Conservation (phyloP, 2,888 invertebrate genomes). For the Andrena praecox region DNA sequence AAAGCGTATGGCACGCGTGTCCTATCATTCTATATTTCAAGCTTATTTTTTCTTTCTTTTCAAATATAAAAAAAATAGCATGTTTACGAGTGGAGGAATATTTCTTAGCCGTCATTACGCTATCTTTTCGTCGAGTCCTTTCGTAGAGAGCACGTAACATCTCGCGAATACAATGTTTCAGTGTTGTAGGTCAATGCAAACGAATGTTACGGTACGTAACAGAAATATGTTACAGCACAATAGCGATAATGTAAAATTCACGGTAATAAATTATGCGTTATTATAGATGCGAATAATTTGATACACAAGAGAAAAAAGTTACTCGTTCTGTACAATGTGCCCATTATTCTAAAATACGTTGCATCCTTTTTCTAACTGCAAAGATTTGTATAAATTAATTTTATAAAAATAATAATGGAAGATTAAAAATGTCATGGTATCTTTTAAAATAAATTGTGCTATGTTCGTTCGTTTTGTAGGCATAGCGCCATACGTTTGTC, state of each 20-base stretch:
- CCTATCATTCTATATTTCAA: conserved; percentile 72
- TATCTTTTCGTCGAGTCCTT: conserved; percentile 47
- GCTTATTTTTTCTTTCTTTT: conserved; percentile 54
- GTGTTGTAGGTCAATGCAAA: conserved; percentile 42
- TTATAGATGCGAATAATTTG: conserved; percentile 53
- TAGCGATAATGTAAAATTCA: conserved; percentile 36
- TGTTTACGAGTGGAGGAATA: conserved; percentile 75
- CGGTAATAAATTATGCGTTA: conserved; percentile 54
- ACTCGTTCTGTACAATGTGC: conserved; percentile 59
- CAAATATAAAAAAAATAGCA: conserved; percentile 82
- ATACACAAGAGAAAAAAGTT: conserved; percentile 31
- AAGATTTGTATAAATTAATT: conserved; percentile 59
- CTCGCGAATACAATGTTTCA: conserved; percentile 47
- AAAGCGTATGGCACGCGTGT: conserved; percentile 79
- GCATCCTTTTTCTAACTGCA: conserved; percentile 17
- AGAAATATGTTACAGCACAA: conserved; percentile 47
- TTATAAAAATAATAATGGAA: conserved; percentile 62
- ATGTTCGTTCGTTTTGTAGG: conserved; percentile 53
- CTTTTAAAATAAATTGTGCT: conserved; percentile 71
- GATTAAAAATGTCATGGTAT: conserved; percentile 54
- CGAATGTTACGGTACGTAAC: conserved; percentile 1
- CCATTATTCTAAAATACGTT: conserved; percentile 45
- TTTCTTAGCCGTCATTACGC: conserved; percentile 61
- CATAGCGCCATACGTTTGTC: conserved; percentile 58
- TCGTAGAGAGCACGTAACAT: conserved; percentile 61